Base-by-base conservation (phyloP, 2,113 vertebrate species). In the Australoheros scitulus region DNA sequence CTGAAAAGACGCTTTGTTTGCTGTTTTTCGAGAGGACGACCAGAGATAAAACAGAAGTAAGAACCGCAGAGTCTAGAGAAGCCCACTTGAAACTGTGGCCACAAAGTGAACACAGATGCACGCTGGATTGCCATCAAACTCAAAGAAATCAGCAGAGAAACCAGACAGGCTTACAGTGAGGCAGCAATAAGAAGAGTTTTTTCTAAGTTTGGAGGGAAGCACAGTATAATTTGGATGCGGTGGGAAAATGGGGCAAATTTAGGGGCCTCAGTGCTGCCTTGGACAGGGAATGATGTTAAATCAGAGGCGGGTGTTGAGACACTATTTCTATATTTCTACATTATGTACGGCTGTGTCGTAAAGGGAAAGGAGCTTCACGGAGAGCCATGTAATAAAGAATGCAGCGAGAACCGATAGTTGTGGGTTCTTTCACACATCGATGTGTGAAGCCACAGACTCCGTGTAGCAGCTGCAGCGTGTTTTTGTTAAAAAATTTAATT, bases 91-190 rank as follows among this genome's bases (percentile, higher is more conserved):
- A 91, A 81, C 65, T 77, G 14, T 60, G 14, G 56, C 86, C 91
- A 79, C 92, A 92, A 93, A 93, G 82, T 92, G 89, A 92, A 91
- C 74, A 80, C 92, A 95, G 87, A 93, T 91, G 92, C 77, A 84
- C 0, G 1, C 50, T 60, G 68, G 72, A 56, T 84, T 76, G 77
- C 81, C 61, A 82, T 76, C 82, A 60, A 74, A 87, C 32, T 80
- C 58, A 63, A 80, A 80, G 77, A 80, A 82, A 82, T 64, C 20
- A 88, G 55, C 63, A 74, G 75, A 83, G 68, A 81, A 77, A 81
- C 47, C 85, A 87, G 81, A 86, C 24, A 11, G 29, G 41, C 32
- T 79, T 68, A 84, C 32, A 36, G 7, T 41, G 55, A 76, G 43
- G 61, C 72, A 81, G 80, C 55, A 68, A 2, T 24, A 32, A 59